Evolutionary conservation across 1,140 invertebrate genomes (phyloP).

Genomic region (Aradophagus sp.): DNA sequence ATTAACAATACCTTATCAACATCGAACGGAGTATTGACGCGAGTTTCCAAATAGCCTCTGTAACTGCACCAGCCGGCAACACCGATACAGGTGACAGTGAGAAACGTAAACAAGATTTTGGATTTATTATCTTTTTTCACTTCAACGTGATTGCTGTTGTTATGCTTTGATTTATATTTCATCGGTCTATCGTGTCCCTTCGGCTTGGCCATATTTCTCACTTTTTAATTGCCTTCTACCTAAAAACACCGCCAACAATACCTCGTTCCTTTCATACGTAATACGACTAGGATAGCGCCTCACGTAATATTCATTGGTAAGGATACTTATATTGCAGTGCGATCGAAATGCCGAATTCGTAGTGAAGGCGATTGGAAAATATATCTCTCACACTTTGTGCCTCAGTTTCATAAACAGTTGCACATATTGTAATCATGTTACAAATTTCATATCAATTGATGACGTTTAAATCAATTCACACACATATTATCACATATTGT

Average conservation of each 20-base stretch:
- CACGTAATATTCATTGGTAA: constrained; percentile 40
- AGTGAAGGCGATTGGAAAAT: too few relatives aligned
- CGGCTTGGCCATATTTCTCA: constrained; percentile 45
- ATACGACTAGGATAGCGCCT: constrained; percentile 20
- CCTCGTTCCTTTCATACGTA: constrained; percentile 22
- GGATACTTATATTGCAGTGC: constrained; percentile 40
- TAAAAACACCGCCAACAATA: constrained; percentile 1
- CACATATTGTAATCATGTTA: constrained; percentile 29
- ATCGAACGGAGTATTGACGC: constrained; percentile 90
- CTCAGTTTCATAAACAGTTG: constrained; percentile 11
- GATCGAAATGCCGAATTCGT: constrained; percentile 8
- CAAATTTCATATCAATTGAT: constrained; percentile 33
- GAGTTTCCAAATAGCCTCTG: constrained; percentile 88
- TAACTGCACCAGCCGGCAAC: constrained; percentile 85
- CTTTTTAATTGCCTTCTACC: constrained; percentile 13
- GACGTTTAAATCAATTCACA: constrained; percentile 52
- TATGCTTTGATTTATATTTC: constrained; percentile 44
- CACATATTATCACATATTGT: constrained; percentile 23
- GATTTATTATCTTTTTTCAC: constrained; percentile 53
- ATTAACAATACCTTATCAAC: constrained; percentile 79
- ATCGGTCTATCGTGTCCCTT: constrained; percentile 45
- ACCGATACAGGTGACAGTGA: constrained; percentile 67
- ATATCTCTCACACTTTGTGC: too few relatives aligned
- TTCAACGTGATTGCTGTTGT: constrained; percentile 34
- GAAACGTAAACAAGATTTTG: constrained; percentile 57